Percentiles rank a stretch among this genome's conserved stretches.
phyloP scores from a whole-genome alignment of 2,888 invertebrate species.

The Eustalomyia histrio region DNA sequence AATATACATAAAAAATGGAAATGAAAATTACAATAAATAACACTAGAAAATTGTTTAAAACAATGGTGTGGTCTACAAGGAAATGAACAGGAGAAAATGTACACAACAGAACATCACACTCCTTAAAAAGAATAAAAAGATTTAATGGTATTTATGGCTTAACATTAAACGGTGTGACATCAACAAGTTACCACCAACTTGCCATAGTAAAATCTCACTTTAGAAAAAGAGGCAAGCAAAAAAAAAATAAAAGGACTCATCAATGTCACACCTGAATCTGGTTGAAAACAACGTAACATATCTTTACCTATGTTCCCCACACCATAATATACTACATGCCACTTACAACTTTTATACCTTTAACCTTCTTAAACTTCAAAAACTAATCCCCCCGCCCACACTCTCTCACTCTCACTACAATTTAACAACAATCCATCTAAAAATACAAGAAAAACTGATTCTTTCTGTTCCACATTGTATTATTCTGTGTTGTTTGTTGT shows the following conservation, averaged over 20 bases:
- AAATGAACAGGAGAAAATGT: not conserved
- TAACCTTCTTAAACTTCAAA: slow-evolving; percentile 22
- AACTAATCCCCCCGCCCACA: not conserved
- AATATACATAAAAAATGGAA: slow-evolving; percentile 32
- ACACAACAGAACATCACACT: slow-evolving; percentile 7
- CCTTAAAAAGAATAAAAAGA: slow-evolving; percentile 23
- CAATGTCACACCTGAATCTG: slow-evolving; percentile 47
- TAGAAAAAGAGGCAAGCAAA: not conserved
- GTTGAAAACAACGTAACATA: slow-evolving; percentile 2
- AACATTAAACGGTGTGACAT: slow-evolving; percentile 44
- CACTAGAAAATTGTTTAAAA: slow-evolving; percentile 35
- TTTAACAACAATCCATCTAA: slow-evolving; percentile 29
- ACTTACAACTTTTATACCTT: slow-evolving; percentile 17
- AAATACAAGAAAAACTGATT: not conserved
- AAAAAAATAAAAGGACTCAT: slow-evolving; percentile 17
- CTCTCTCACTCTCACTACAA: not conserved
- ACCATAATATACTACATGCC: not conserved
- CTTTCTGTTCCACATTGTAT: not conserved
- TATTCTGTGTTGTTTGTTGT: slow-evolving; percentile 24
- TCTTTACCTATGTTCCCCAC: too few species aligned
- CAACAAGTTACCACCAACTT: slow-evolving; percentile 44
- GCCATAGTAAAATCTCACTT: slow-evolving; percentile 7
- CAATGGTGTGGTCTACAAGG: slow-evolving; percentile 28
- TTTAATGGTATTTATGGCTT: slow-evolving; percentile 49
- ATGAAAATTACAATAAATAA: slow-evolving; percentile 42